These are phyloP conservation scores for Epistrophe eligans DNA, from an alignment of 2,888 invertebrate species.

Conservation along the genomic window DNA sequence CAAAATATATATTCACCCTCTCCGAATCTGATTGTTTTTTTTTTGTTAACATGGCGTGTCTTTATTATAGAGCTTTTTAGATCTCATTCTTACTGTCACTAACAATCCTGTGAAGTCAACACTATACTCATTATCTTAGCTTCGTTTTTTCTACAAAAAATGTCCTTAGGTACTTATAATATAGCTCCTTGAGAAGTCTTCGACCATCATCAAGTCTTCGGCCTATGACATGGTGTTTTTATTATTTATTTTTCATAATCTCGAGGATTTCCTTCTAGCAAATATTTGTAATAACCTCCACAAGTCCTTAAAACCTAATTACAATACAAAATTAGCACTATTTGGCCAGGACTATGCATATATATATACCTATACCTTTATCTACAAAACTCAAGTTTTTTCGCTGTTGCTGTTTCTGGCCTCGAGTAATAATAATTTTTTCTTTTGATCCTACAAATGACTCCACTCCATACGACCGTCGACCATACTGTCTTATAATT, in stretches of 20 bases:
- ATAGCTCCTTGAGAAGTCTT: constrained; percentile 1
- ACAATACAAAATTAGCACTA: constrained; percentile 71
- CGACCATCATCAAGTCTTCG: neutral
- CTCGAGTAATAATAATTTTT: constrained; percentile 34
- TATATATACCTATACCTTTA: no score
- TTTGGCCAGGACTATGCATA: constrained; percentile 38
- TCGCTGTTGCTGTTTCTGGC: neutral
- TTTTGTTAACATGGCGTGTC: constrained; percentile 18
- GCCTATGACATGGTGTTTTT: constrained; percentile 1
- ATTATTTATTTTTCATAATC: constrained; percentile 30
- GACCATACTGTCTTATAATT: constrained; percentile 38
- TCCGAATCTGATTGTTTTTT: neutral
- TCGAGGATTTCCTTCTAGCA: constrained; percentile 48
- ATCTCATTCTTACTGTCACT: constrained; percentile 19
- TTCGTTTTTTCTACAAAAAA: neutral
- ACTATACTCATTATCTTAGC: constrained; percentile 3
- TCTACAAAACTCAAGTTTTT: constrained; percentile 22
- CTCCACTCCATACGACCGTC: constrained; percentile 27
- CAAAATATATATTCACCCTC: neutral
- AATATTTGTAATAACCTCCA: constrained; percentile 60
- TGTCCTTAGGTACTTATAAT: neutral
- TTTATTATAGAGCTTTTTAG: constrained; percentile 12
- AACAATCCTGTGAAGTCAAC: constrained; percentile 14
- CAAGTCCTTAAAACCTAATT: constrained; percentile 67
- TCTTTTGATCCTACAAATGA: constrained; percentile 62